A percentile compares a stretch with the other conserved stretches of the same genome.
phyloP scores from a whole-genome alignment of 1,140 invertebrate genomes.

The Drosophila chauvacae region DNA sequence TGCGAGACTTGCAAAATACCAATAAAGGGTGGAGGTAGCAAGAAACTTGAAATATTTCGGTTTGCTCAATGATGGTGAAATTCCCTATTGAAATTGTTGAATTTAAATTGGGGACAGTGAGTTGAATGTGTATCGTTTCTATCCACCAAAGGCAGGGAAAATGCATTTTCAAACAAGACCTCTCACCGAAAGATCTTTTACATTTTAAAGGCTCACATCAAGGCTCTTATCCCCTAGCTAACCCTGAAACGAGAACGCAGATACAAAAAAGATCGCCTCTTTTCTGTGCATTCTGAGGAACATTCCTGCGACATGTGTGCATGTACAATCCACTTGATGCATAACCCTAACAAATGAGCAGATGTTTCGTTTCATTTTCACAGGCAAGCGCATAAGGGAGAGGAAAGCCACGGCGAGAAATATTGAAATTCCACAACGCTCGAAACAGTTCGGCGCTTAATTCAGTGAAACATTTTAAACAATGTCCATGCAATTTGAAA shows the following conservation, averaged over 20 bases:
- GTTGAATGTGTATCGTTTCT: neutral
- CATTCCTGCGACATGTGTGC: slow-evolving; percentile 37
- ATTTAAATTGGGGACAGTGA: neutral
- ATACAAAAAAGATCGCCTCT: slow-evolving; percentile 17
- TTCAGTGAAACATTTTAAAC: slow-evolving; percentile 79
- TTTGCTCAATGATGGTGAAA: slow-evolving; percentile 16
- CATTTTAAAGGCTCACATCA: neutral
- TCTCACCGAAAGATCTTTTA: neutral
- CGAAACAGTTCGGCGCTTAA: slow-evolving; percentile 54
- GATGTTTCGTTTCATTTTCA: slow-evolving; percentile 75
- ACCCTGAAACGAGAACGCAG: slow-evolving; percentile 21
- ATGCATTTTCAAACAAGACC: neutral
- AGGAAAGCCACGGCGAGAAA: neutral
- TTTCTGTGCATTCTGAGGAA: slow-evolving; percentile 15
- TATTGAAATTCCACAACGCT: slow-evolving; percentile 70
- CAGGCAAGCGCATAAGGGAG: slow-evolving; percentile 7
- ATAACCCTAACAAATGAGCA: slow-evolving; percentile 75
- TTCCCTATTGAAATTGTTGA: neutral
- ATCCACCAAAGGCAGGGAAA: neutral
- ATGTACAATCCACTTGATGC: slow-evolving; percentile 66
- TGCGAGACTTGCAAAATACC: slow-evolving; percentile 59
- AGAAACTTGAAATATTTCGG: neutral
- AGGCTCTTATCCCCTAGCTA: neutral
- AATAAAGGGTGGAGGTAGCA: slow-evolving; percentile 24
- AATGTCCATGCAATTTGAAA: slow-evolving; percentile 81